Evolutionary conservation across 1,140 invertebrate genomes (phyloP), one percentile per base, ranked within the genome.

Genomic region (Coboldia fuscipes): DNA sequence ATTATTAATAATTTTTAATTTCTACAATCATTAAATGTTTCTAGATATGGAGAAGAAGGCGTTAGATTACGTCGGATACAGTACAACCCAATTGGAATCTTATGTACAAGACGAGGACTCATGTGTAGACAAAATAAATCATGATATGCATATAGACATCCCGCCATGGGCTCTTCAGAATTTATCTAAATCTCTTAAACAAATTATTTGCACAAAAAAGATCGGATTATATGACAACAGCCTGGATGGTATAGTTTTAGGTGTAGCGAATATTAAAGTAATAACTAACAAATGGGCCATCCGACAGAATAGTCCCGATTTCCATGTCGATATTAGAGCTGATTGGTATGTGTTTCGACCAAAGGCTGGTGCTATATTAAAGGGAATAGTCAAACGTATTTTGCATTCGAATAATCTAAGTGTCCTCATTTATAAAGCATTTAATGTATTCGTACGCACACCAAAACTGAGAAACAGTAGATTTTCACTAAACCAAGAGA

Each of bases 261-360:
- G 60, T n/a, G 67, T 68, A 34, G 53, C 59, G 39, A 68, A 70
- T 39, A 58, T 65, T 12, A 69, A 64, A 48, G 35, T 71, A 8
- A 31, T 66, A 5, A 56, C 51, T 3, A 36, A 54, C 1, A 35
- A 51, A 1, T 61, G 56, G 23, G 46, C 46, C 3, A 42, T 65
- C 28, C 42, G 59, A 7, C 42, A 56, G 16, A 65, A 68, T 33
- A 55, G 53, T 36, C 56, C 48, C 19, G 62, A 52, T 18, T 51
- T 68, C 39, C 66, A 70, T 38, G 23, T 67, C 13, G 52, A 65
- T 38, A 47, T 67, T 13, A 46, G 59, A 47, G 63, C 58, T 22
- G 62, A 68, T 41, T 70, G 66, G 47, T 71, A 66, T 46, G 43
- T 71, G 13, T 70, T 72, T 39, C 52, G 51, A 35, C 68, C 68